These are phyloP conservation scores for Drosophila borborema DNA, from an alignment of 2,888 invertebrate species.

Conservation along the genomic window DNA sequence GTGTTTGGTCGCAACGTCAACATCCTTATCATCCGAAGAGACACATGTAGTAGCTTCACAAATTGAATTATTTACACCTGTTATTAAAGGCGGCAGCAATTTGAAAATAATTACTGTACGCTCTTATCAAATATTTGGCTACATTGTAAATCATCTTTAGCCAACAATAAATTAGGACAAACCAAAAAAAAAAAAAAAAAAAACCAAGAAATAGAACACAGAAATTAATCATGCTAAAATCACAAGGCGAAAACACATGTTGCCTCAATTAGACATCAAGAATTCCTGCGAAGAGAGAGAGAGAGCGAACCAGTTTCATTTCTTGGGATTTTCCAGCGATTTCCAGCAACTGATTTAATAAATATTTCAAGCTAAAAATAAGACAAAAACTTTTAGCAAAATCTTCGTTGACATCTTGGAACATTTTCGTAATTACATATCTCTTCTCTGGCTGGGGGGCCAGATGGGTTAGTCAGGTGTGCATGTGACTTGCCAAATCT, in stretches of 20 bases:
- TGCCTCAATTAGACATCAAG: not conserved
- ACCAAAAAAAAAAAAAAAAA: not conserved
- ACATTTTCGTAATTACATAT: constrained; percentile 14
- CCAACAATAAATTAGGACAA: constrained; percentile 17
- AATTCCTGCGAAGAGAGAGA: not conserved
- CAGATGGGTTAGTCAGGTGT: constrained; percentile 11
- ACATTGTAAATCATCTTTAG: constrained; percentile 24
- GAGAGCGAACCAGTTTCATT: not conserved
- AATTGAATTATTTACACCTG: constrained; percentile 43
- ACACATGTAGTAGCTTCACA: constrained; percentile 8
- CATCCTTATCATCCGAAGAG: constrained; percentile 9
- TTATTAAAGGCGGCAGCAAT: constrained; percentile 21
- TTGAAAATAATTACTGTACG: constrained; percentile 34
- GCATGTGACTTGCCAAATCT: constrained; percentile 56
- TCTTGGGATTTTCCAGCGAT: not conserved
- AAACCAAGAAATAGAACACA: not conserved
- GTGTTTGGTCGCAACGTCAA: constrained; percentile 1
- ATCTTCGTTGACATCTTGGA: not conserved
- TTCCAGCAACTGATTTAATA: not conserved
- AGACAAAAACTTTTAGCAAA: too few species aligned
- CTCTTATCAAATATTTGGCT: constrained; percentile 23
- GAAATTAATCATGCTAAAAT: not conserved
- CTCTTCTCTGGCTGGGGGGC: not conserved
- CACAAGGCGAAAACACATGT: not conserved
- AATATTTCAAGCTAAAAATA: constrained; percentile 4